Evolutionary conservation across 2,888 invertebrate species (phyloP).

Genomic region (Zootermopsis nevadensis): DNA sequence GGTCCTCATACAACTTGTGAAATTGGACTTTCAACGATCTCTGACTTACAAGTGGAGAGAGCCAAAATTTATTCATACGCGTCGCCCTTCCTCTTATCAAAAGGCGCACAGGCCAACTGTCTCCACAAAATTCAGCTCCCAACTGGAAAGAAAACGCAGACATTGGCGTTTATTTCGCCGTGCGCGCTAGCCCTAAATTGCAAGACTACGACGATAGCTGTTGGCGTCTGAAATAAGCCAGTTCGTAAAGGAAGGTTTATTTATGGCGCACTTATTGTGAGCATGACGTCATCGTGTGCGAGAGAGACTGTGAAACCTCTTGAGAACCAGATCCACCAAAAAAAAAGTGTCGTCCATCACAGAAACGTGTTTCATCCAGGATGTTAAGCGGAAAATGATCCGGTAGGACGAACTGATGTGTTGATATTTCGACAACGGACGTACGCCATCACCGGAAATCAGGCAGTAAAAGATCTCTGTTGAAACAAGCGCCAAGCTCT

Average conservation of each 20-base stretch:
- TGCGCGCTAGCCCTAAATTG: neutral
- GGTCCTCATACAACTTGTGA: too few relatives aligned
- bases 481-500: too few relatives aligned
- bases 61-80: too few relatives aligned
- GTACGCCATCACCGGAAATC: too few relatives aligned
- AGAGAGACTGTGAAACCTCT: neutral
- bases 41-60: too few relatives aligned
- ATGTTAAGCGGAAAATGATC: neutral
- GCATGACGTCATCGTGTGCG: neutral
- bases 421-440: neutral
- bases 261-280: constrained; percentile 8
- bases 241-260: neutral
- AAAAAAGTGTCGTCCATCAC: constrained; percentile 1
- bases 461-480: too few relatives aligned
- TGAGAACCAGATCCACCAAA: neutral
- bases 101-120: too few relatives aligned
- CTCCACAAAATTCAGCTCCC: too few relatives aligned
- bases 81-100: too few relatives aligned
- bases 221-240: neutral
- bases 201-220: neutral
- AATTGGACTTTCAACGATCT: too few relatives aligned
- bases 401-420: neutral
- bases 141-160: too few relatives aligned
- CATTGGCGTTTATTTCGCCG: too few relatives aligned
- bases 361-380: neutral